Base-by-base conservation (phyloP, 2,113 vertebrate species). In the Caracal caracal region DNA sequence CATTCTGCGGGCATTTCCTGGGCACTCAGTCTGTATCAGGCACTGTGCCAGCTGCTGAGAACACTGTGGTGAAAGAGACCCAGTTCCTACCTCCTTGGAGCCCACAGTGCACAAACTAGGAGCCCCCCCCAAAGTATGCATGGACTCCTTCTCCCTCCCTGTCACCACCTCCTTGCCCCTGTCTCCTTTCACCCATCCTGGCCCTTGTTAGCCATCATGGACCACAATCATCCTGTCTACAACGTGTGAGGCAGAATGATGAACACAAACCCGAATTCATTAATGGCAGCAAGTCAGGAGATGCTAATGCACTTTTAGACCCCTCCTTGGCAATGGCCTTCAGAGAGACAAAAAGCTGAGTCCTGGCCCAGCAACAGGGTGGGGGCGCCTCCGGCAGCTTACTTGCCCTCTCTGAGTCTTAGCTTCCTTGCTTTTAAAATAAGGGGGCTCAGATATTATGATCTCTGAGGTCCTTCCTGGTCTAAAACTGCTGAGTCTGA, bases 1-100 rank as follows among this genome's bases (percentile, higher is more conserved):
- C 65, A 49, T 81, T 81, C 90, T 68, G 40, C 66, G 80, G 80
- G 47, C 85, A 65, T 90, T 94, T 83, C 33, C 91, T 43, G 80
- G 80, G 26, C 33, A 16, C 68, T 78, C 13, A 19, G 19, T 85
- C 95, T 59, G 43, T 15, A 51, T 88, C 51, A 80, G 93, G 95
- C 84, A 70, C 71, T 24, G 43, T 75, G 37, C 83, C 87, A 71
- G 63, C 20, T 30, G 47, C 78, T 71, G 37, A 95, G 85, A 86
- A 78, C 59, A 83, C 68, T 6, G 12, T 86, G 83, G 73, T 37
- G 51, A 33, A 66, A 93, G 66, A 86, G 63, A 80, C 11, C 56
- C 7, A 91, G 19, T 70, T 94, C 84, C 83, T 65, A 61, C n/a
- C n/a, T 76, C 20, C 33, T 19, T 37, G 80, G 35, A 66, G 82